Base-by-base conservation (phyloP, 2,888 invertebrate species). In the Polyommatus iphigenia region DNA sequence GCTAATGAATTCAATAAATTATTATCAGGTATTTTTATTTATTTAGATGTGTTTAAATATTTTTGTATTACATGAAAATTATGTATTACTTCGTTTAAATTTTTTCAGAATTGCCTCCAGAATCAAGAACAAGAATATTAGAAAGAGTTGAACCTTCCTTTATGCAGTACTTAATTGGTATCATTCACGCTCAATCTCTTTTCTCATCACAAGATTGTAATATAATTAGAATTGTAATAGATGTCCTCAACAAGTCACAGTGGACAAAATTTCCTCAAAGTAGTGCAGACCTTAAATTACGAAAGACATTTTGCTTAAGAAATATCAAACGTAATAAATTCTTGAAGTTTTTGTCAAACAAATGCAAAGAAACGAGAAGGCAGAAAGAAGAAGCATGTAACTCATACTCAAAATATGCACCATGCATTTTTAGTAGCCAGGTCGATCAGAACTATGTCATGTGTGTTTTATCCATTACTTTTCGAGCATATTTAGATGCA, bases 401-500 rank as follows among this genome's bases (percentile, higher is more conserved):
- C 59, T 10, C 76, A 7, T 90, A 86, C 81, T 82, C 81, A 15
- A 91, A 88, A 83, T 83, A 88, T 71, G 82, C 84, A 4, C 29
- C 80, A 5, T 71, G 75, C 50, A 76, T 78, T 76, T 76, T 77
- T 24, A 77, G 80, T 24, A 54, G 32, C n/a, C 67, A 79, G 71
- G 77, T 83, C 29, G 82, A 83, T 78, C 81, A 86, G 73, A 87
- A 84, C 80, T 83, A 88, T 83, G 79, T 91, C 41, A 82, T 90
- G n/a, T 85, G 87, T 71, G 80, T 82, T 32, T 80, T 93, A n/a
- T 92, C 87, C 78, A 83, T 88, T 32, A 87, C 89, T 46, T 81
- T 92, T 62, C 86, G 90, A 78, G 90, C 92, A n/a, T 90, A 87
- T 82, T 84, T 93, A 80, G 88, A 93, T 81, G 83, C 90, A 4